phyloP scores from a whole-genome alignment of 2,113 vertebrate genomes.

The Mormoops blainvillei region DNA sequence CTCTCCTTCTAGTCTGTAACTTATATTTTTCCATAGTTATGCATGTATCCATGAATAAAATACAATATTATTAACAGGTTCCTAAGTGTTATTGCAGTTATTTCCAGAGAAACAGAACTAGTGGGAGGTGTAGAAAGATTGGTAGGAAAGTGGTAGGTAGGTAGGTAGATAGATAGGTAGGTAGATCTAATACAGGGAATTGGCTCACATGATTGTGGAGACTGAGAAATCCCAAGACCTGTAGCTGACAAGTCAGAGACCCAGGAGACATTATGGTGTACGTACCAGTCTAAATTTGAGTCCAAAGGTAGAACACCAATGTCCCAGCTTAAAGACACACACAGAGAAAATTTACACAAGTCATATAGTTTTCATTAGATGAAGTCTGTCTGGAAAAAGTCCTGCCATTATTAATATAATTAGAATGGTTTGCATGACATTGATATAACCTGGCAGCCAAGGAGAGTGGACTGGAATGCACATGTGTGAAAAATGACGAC shows the following conservation, averaged over 20 bases:
- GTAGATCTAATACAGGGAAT: not conserved
- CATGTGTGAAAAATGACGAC: no score
- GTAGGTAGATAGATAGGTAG: not conserved
- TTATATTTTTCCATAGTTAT: not conserved
- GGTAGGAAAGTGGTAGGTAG: not conserved
- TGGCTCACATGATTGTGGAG: not conserved
- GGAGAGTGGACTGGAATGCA: no score
- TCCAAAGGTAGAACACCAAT: not conserved
- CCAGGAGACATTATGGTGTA: not conserved
- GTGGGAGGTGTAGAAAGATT: not conserved
- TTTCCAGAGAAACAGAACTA: not conserved
- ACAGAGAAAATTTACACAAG: not conserved
- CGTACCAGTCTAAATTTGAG: not conserved
- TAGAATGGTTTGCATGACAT: no score
- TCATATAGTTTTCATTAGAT: not conserved
- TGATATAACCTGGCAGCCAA: no score
- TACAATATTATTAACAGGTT: not conserved
- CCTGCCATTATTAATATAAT: no score
- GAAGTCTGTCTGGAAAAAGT: no score
- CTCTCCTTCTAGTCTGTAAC: not conserved
- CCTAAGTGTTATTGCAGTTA: not conserved
- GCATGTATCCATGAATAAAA: not conserved
- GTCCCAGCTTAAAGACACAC: not conserved
- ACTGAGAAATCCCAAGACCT: not conserved
- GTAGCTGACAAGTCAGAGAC: not conserved